These are phyloP conservation scores for Spondyliosoma cantharus DNA, from an alignment of 2,797 vertebrate species.

Conservation along the genomic window DNA sequence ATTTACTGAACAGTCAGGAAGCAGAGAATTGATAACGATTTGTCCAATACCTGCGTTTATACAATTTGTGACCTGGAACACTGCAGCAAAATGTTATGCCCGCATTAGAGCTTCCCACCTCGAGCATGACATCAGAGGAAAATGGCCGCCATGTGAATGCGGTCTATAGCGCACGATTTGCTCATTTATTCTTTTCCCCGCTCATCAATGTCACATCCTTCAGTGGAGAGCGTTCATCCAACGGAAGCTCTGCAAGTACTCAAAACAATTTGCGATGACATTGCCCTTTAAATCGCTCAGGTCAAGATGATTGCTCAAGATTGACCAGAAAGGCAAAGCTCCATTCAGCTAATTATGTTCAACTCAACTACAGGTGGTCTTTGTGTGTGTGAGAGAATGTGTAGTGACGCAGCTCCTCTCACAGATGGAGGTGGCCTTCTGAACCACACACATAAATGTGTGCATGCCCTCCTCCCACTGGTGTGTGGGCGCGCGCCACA, in stretches of 20 bases:
- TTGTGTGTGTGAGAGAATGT: not conserved
- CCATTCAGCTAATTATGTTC: slow-evolving; percentile 12
- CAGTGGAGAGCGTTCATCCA: not conserved
- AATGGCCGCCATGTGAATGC: too few relatives aligned
- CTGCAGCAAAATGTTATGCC: too few relatives aligned
- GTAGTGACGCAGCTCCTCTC: slow-evolving; percentile 13
- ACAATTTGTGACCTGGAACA: too few relatives aligned
- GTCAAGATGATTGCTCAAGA: slow-evolving; percentile 26
- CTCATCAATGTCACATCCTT: slow-evolving; percentile 3
- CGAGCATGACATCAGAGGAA: too few relatives aligned
- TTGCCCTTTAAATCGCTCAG: slow-evolving; percentile 17
- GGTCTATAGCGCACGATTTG: not conserved
- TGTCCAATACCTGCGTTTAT: too few relatives aligned
- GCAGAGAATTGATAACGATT: too few relatives aligned
- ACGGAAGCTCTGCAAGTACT: not conserved
- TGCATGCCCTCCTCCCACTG: not conserved
- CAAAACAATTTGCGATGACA: not conserved
- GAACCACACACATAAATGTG: not conserved
- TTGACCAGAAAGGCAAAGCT: slow-evolving; percentile 22
- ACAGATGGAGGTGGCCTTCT: slow-evolving; percentile 18
- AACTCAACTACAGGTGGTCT: slow-evolving; percentile 10
- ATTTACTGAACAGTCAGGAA: too few relatives aligned
- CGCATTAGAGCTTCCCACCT: too few relatives aligned
- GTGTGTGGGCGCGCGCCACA: not conserved
- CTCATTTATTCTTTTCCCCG: not conserved